Conservation (phyloP, 1,140 invertebrate species). For the Lepidurus couesii region DNA sequence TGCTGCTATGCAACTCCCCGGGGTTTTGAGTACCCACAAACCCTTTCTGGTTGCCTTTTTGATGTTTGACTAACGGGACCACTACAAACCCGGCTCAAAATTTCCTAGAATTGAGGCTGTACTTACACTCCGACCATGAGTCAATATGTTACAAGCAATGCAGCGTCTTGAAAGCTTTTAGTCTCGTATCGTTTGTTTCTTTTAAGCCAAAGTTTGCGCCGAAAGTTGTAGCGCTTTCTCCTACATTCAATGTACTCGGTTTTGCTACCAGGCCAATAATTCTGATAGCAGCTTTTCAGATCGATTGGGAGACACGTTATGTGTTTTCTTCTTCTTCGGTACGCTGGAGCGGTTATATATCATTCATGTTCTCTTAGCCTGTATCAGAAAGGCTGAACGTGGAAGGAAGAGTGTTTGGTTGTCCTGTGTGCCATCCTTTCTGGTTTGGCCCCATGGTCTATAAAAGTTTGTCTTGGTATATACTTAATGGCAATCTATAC, state of each 20-base stretch:
- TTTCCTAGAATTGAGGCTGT: constrained; percentile 8
- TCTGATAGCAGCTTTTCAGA: constrained; percentile 2
- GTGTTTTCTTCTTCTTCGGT: neutral
- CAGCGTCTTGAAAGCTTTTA: constrained; percentile 1
- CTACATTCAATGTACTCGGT: neutral
- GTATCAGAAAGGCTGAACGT: neutral
- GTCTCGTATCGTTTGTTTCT: neutral
- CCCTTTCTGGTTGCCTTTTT: neutral
- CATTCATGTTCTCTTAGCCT: neutral
- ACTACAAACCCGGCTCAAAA: neutral
- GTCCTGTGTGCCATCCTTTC: neutral
- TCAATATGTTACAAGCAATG: neutral
- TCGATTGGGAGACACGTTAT: neutral
- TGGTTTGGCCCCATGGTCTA: neutral
- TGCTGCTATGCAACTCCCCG: neutral
- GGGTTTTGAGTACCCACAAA: neutral
- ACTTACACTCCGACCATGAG: neutral
- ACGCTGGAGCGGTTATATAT: neutral
- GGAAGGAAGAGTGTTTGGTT: neutral
- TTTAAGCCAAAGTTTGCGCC: neutral
- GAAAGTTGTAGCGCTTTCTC: neutral
- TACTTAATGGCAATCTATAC: neutral
- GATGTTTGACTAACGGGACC: neutral
- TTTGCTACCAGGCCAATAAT: neutral
- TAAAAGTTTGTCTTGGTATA: neutral